Evolutionary conservation across 2,888 invertebrate genomes (phyloP).

Genomic region (Terebella lapidaria): DNA sequence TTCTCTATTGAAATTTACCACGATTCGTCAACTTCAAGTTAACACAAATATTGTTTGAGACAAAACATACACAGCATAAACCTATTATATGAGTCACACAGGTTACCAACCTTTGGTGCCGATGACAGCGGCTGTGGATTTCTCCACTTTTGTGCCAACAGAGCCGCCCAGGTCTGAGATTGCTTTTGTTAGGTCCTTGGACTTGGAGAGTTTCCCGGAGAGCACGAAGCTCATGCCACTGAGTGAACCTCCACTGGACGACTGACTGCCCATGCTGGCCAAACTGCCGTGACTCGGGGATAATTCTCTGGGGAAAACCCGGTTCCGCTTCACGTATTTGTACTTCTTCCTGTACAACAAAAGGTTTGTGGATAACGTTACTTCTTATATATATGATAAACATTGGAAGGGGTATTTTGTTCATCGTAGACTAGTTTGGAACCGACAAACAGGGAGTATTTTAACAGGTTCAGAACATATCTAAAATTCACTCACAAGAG

Average conservation of each 20-base stretch:
- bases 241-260: slow-evolving; percentile 52
- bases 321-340: slow-evolving; percentile 48
- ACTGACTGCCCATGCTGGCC: slow-evolving; percentile 26
- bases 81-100: too few relatives aligned
- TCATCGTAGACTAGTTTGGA: too few relatives aligned
- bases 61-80: too few relatives aligned
- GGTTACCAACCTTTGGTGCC: slow-evolving; percentile 59
- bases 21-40: too few relatives aligned
- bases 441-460: too few relatives aligned
- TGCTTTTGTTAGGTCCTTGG: slow-evolving; percentile 62
- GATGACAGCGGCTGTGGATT: slow-evolving; percentile 70
- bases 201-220: slow-evolving; percentile 52
- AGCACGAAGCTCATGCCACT: slow-evolving; percentile 75
- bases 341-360: slow-evolving; percentile 56
- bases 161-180: slow-evolving; percentile 74
- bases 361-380: too few relatives aligned
- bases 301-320: slow-evolving; percentile 42
- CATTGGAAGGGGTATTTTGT: too few relatives aligned
- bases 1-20: too few relatives aligned
- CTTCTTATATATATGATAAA: too few relatives aligned
- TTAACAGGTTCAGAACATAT: too few relatives aligned
- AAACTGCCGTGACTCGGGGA: slow-evolving; percentile 31
- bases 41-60: too few relatives aligned
- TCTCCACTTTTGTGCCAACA: slow-evolving; percentile 63
- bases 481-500: slow-evolving; percentile 38